Percentiles rank a stretch among this genome's conserved stretches.
phyloP scores from a whole-genome alignment of 2,797 vertebrate genomes.

The Petrocephalus schoutedeni region DNA sequence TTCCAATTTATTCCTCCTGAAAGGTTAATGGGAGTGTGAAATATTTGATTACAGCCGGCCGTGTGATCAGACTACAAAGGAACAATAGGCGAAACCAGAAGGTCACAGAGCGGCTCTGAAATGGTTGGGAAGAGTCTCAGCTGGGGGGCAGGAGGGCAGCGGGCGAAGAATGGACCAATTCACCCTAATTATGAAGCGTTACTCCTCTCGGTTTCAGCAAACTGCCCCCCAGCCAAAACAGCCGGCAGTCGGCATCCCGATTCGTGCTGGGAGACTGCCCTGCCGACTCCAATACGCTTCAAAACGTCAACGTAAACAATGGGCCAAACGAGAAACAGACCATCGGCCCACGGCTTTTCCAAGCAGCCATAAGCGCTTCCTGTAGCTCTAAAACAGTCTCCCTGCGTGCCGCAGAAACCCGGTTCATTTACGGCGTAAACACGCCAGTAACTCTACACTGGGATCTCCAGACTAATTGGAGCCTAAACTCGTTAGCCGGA shows the following conservation, averaged over 20 bases:
- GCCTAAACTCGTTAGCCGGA: slow-evolving; percentile 11
- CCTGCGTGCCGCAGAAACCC: background rate
- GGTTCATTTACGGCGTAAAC: background rate
- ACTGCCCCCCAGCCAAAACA: background rate
- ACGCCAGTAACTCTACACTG: background rate
- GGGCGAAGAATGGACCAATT: slow-evolving; percentile 40
- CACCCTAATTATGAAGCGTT: slow-evolving; percentile 49
- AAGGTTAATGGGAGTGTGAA: slow-evolving; percentile 29
- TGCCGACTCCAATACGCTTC: background rate
- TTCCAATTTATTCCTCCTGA: slow-evolving; percentile 18
- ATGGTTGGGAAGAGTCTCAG: slow-evolving; percentile 48
- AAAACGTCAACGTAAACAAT: background rate
- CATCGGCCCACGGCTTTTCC: background rate
- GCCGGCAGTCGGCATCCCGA: slow-evolving; percentile 10
- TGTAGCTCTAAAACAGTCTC: background rate
- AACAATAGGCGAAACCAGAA: slow-evolving; percentile 46
- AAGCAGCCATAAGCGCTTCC: background rate
- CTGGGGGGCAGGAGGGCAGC: slow-evolving; percentile 29
- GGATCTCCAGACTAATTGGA: background rate
- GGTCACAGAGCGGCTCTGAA: slow-evolving; percentile 47
- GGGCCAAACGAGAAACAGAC: background rate
- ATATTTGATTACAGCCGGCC: slow-evolving; percentile 31
- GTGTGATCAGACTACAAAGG: slow-evolving; percentile 33
- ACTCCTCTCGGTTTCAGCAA: background rate
- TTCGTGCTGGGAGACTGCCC: background rate